phyloP scores from a whole-genome alignment of 1,140 invertebrate species.

The Eciton burchellii region DNA sequence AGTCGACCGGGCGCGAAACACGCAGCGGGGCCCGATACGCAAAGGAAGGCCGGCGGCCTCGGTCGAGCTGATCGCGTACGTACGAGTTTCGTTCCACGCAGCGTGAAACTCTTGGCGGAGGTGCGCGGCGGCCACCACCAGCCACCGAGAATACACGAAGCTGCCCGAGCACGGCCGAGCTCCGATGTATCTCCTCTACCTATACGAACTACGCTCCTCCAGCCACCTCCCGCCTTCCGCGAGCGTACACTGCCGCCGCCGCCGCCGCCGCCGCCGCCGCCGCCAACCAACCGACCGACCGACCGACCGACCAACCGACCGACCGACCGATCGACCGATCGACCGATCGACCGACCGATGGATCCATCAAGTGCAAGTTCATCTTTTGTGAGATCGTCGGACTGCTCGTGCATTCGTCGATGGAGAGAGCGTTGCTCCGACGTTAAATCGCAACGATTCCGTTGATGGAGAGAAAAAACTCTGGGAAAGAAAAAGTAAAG shows the following conservation, averaged over 20 bases:
- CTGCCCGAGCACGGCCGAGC: slow-evolving; percentile 69
- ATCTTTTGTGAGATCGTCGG: slow-evolving; percentile 68
- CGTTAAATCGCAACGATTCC: no score
- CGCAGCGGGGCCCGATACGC: slow-evolving; percentile 75
- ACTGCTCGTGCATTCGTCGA: slow-evolving; percentile 48
- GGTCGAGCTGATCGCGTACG: slow-evolving; percentile 83
- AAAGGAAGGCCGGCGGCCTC: slow-evolving; percentile 80
- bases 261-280: slow-evolving; percentile 4
- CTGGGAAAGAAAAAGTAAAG: no score
- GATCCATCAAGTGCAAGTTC: slow-evolving; percentile 65
- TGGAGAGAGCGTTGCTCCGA: not conserved
- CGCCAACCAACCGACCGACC: not conserved
- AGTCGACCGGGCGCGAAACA: slow-evolving; percentile 70
- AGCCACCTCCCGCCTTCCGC: slow-evolving; percentile 68
- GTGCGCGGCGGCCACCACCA: slow-evolving; percentile 79
- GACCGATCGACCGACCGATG: slow-evolving; percentile 12
- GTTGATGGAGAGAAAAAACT: no score
- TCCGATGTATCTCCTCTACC: slow-evolving; percentile 56
- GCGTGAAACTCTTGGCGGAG: slow-evolving; percentile 81
- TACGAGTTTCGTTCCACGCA: slow-evolving; percentile 84
- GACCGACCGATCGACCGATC: no score
- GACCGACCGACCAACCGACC: no score
- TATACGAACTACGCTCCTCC: slow-evolving; percentile 44
- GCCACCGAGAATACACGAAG: slow-evolving; percentile 74
- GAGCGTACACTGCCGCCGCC: slow-evolving; percentile 48